Base-by-base conservation (phyloP, 2,113 vertebrate genomes). In the Arenaria interpres region DNA sequence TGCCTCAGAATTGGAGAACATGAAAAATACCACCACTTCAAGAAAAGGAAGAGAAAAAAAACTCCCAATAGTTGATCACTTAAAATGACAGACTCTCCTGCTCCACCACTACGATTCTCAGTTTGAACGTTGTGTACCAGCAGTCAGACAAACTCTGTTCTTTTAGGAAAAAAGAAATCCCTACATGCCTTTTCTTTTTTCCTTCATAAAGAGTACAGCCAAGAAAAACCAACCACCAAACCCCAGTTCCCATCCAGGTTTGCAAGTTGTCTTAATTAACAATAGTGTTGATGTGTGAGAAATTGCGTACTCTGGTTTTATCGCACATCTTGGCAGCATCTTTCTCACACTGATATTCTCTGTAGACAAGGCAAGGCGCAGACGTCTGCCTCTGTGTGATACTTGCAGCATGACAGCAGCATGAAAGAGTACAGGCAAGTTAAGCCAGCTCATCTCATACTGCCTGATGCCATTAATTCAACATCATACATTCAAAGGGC, bases 281-380 rank as follows among this genome's bases (percentile, higher is more conserved):
- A 63, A 45, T 23, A 45, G 67, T 75, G 90, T 45, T 93, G 71
- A 90, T 72, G 81, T 91, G 88, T 32, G 85, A 92, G 87, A 92
- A 93, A 56, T 12, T 69, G 59, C 9, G 0, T 56, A 8, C 41
- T 72, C 25, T 76, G 71, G 10, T 88, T 88, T 64, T 69, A 76
- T 78, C 53, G 8, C 37, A 53, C 21, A 32, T 75, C 57, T 81
- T 89, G 85, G 69, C 76, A 75, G 23, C 0, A 0, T 62, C 25
- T 39, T 69, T 76, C 69, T 78, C 63, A 33, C n/a, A 13, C 39
- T n/a, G 59, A 57, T 43, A 45, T 11, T 88, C 43, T 60, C 86
- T 90, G 74, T 37, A 53, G 71, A 21, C 43, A 73, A 24, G 39
- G 33, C 37, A 90, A 77, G 45, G 69, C 35, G 21, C 46, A 63